Evolutionary conservation across 2,888 invertebrate species (phyloP).

Genomic region (Vandiemenella viatica): DNA sequence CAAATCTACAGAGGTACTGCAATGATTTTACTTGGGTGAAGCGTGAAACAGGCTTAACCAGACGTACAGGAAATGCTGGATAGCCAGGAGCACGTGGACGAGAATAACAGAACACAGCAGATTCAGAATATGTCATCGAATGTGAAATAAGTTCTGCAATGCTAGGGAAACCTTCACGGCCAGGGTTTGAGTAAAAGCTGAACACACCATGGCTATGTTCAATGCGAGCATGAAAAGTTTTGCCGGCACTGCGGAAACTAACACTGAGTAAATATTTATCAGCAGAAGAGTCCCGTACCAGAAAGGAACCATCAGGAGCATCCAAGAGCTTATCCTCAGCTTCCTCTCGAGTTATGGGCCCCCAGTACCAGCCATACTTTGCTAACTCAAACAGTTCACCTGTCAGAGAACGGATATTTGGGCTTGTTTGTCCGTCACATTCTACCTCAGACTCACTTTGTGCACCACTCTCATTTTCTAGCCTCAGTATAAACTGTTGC

Average conservation of each 20-base stretch:
- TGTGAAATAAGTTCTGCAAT: constrained; percentile 58
- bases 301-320: constrained; percentile 59
- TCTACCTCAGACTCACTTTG: background rate
- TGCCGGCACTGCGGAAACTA: constrained; percentile 49
- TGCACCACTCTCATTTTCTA: background rate
- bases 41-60: constrained; percentile 58
- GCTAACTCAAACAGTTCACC: constrained; percentile 16
- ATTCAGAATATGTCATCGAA: constrained; percentile 54
- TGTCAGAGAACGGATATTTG: constrained; percentile 10
- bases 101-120: constrained; percentile 57
- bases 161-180: constrained; percentile 39
- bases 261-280: constrained; percentile 53
- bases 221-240: constrained; percentile 57
- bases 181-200: constrained; percentile 29
- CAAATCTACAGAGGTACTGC: constrained; percentile 58
- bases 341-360: constrained; percentile 53
- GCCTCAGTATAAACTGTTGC: background rate
- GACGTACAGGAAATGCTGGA: constrained; percentile 55
- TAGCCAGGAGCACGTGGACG: constrained; percentile 46
- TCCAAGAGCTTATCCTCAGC: constrained; percentile 52
- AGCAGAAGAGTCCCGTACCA: constrained; percentile 64
- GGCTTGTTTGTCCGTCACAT: constrained; percentile 1
- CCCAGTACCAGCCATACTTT: constrained; percentile 61
- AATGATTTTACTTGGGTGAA: constrained; percentile 54
- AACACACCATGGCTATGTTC: constrained; percentile 55